A percentile compares a stretch with the other conserved stretches of the same genome.
Conservation (phyloP, 2,888 invertebrate species). For the Chouioia cunea region DNA sequence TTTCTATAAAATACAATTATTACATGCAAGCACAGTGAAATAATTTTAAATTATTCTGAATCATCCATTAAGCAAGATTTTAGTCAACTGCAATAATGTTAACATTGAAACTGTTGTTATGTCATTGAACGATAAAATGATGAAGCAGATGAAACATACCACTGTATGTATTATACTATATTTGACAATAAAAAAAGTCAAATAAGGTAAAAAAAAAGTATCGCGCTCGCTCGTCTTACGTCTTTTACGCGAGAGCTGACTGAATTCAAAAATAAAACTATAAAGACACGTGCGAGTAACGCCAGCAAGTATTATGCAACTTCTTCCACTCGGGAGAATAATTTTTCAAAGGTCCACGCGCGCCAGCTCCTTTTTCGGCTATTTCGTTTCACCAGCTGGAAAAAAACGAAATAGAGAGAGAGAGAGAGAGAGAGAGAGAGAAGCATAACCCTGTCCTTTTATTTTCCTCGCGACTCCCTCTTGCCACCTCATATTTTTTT, state of each 20-base stretch:
- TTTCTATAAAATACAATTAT: no score
- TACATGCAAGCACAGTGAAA: no score
- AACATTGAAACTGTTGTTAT: no score
- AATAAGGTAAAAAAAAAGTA: not conserved
- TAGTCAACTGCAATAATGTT: no score
- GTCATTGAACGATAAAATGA: no score
- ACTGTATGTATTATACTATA: no score
- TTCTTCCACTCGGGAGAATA: slow-evolving; percentile 62
- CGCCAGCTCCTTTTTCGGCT: slow-evolving; percentile 43
- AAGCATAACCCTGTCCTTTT: slow-evolving; percentile 18
- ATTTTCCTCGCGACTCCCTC: slow-evolving; percentile 4
- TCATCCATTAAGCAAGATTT: no score
- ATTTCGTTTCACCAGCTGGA: slow-evolving; percentile 25
- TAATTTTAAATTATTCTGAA: no score
- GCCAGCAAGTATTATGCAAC: slow-evolving; percentile 56
- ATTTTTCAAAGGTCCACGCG: slow-evolving; percentile 62
- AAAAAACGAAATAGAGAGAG: not conserved
- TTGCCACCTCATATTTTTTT: not conserved
- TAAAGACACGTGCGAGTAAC: not conserved
- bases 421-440: slow-evolving; percentile 7
- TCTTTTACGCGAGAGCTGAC: slow-evolving; percentile 4
- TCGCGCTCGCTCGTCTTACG: not conserved
- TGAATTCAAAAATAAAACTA: slow-evolving; percentile 26
- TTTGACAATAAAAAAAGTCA: no score
- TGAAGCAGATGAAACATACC: no score